Evolutionary conservation across 2,888 invertebrate genomes (phyloP).

Genomic region (Axea sp.): DNA sequence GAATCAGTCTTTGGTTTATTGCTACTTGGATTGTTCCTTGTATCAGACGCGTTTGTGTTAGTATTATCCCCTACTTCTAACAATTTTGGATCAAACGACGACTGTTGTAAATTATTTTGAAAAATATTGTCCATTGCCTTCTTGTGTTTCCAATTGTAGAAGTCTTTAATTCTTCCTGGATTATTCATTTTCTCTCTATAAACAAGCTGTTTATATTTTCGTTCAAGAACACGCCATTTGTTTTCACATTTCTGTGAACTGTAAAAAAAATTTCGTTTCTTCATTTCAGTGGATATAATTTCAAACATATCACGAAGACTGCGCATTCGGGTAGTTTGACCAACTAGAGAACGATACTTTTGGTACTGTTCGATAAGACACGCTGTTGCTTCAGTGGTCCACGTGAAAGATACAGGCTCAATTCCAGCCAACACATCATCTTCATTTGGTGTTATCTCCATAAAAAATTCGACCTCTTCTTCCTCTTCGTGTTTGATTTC

Average conservation of each 20-base stretch:
- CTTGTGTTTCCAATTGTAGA: constrained; percentile 75
- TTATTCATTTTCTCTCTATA: constrained; percentile 72
- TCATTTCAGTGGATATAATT: constrained; percentile 74
- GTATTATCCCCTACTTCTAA: constrained; percentile 4
- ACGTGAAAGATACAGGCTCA: constrained; percentile 66
- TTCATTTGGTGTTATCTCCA: constrained; percentile 55
- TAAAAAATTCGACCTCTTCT: constrained; percentile 63
- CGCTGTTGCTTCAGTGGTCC: constrained; percentile 74
- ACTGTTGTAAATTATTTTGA: constrained; percentile 60
- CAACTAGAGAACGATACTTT: constrained; percentile 72
- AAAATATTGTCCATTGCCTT: constrained; percentile 74
- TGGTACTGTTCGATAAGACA: constrained; percentile 74
- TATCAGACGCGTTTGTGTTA: neutral
- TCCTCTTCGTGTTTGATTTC: constrained; percentile 69
- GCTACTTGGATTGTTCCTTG: neutral
- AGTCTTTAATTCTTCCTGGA: constrained; percentile 74
- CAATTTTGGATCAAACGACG: constrained; percentile 13
- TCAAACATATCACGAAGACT: constrained; percentile 76
- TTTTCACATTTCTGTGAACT: constrained; percentile 76
- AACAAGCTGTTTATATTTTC: constrained; percentile 75
- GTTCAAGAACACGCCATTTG: constrained; percentile 75
- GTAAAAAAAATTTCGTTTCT: constrained; percentile 71
- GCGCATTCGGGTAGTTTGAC: constrained; percentile 70
- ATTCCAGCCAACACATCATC: constrained; percentile 54
- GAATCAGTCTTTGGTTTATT: constrained; percentile 1